Conservation (phyloP, 2,888 invertebrate species). For the Lithophane semibrunnea region DNA sequence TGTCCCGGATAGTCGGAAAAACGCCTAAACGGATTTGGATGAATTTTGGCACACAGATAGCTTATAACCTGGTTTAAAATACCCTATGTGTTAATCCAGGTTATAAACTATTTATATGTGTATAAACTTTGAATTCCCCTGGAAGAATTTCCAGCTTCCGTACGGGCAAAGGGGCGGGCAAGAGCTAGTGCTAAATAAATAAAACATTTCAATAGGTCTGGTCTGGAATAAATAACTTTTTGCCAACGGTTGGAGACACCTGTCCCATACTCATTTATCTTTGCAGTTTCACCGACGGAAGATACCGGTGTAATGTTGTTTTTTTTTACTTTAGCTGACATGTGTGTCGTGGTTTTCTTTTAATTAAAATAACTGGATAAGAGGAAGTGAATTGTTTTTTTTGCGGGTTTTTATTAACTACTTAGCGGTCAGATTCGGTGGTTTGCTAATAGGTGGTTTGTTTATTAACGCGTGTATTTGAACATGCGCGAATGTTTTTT, state of each 20-base stretch:
- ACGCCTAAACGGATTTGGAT: neutral
- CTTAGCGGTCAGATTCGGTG: constrained; percentile 1
- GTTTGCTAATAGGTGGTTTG: constrained; percentile 1
- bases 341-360: constrained; percentile 28
- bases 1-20: neutral
- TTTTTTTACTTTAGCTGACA: constrained; percentile 25
- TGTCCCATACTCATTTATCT: constrained; percentile 64
- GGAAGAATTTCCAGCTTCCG: neutral
- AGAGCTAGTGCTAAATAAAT: constrained; percentile 53
- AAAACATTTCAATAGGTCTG: constrained; percentile 61
- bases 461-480: neutral
- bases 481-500: neutral
- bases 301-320: constrained; percentile 39
- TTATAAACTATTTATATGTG: no score
- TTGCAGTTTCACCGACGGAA: constrained; percentile 43
- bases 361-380: constrained; percentile 50
- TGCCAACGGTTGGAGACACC: constrained; percentile 56
- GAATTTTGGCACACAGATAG: neutral
- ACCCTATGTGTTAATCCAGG: no score
- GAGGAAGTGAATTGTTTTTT: constrained; percentile 37
- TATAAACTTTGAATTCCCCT: neutral
- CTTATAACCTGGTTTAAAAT: neutral
- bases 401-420: neutral
- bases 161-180: neutral
- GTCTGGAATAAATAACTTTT: constrained; percentile 59